Base-by-base conservation (phyloP, 92 coral and sea anemone species). In the Porites lobata region DNA sequence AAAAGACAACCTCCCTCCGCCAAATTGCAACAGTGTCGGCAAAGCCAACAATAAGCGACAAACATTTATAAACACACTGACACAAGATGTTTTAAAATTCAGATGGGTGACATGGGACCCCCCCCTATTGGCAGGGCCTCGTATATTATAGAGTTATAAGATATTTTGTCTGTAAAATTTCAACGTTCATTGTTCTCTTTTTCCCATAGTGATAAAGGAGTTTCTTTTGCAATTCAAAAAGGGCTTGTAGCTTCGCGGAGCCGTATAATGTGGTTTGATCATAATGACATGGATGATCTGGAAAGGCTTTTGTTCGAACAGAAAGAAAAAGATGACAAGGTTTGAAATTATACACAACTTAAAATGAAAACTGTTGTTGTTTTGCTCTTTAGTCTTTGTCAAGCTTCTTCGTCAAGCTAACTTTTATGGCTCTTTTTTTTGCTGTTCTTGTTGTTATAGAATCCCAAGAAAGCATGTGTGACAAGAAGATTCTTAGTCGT, bases 211-310 rank as follows among this genome's bases (percentile, higher is more conserved):
- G 99, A 98, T 57, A 93, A 95, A 51, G 98, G 98, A 75, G 99
- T 98, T 43, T 96, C 98, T 85, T 98, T 98, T 91, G 99, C 98
- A 15, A 98, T 94, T 85, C 99, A 95, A 87, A 93, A 98, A 86
- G 99, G 99, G 43, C 98, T 98, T 26, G 93, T 85, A 24, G 98
- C 99, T 8, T 98, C 99, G 11, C 89, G 99, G 9, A 98, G 99
- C 88, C 93, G 95, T 76, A 94, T 98, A 20, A 92, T 96, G 94
- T 98, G 99, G 99, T 98, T 98, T 94, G 98, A 98, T 52, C 99
- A 98, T 85, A 98, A 98, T 79, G 94, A 98, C 77, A 96, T 98
- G 98, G 98, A 92, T 0, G 98, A 98, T 56, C 92, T 98, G 74
- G 99, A 98, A 63, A 93, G 94, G 58, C 86, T 94, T n/a, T 91